Percentiles rank a stretch among this genome's conserved stretches.
phyloP scores from a whole-genome alignment of 2,888 invertebrate species.

The Dicroscelio sp. region DNA sequence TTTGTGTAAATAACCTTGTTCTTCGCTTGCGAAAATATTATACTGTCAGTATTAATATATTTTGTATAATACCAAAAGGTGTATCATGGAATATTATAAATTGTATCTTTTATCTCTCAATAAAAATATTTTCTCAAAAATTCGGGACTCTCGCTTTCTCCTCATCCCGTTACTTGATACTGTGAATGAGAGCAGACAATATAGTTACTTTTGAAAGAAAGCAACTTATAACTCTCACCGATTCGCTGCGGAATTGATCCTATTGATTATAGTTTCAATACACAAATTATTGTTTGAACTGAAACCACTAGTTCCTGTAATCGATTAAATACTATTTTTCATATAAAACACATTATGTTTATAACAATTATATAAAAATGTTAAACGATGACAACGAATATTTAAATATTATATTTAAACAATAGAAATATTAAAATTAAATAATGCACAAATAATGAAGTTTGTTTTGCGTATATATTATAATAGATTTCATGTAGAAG shows the following conservation, averaged over 20 bases:
- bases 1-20: conserved; percentile 24
- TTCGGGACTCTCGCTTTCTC: conserved; percentile 84
- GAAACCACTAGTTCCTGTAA: too few species aligned
- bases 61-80: conserved; percentile 29
- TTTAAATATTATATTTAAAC: too few species aligned
- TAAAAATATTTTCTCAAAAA: conserved; percentile 75
- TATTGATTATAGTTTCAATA: conserved; percentile 26
- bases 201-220: conserved; percentile 65
- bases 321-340: neutral
- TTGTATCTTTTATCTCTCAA: conserved; percentile 51
- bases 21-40: too few species aligned
- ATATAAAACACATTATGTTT: neutral
- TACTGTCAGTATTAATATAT: neutral
- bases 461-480: too few species aligned
- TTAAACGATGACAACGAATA: too few species aligned
- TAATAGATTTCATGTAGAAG: too few species aligned
- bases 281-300: conserved; percentile 14
- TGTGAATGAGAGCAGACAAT: conserved; percentile 66
- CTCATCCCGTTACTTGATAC: conserved; percentile 83
- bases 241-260: neutral
- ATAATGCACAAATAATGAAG: too few species aligned
- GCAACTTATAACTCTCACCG: conserved; percentile 71
- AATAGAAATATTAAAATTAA: too few species aligned
- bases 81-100: neutral
- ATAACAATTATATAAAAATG: too few species aligned